A percentile compares a stretch with the other conserved stretches of the same genome.
phyloP scores from a whole-genome alignment of 2,113 vertebrate genomes.

The Myotis brandtii region DNA sequence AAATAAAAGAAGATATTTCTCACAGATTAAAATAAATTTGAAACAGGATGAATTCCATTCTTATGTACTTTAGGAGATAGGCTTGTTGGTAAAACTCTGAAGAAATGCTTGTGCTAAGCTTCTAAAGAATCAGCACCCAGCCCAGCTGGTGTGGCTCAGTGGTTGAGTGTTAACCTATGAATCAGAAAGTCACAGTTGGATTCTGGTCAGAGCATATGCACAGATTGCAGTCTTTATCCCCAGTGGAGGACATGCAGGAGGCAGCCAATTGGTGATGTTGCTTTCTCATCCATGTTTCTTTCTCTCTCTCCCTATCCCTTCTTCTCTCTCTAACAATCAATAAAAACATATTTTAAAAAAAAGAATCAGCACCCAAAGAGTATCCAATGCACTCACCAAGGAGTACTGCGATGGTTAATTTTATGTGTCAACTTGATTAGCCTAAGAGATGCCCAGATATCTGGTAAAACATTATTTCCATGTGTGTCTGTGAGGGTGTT shows the following conservation, averaged over 20 bases:
- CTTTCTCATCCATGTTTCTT: too few species aligned
- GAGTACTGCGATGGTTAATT: neutral
- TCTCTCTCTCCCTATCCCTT: too few species aligned
- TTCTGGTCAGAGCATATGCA: too few species aligned
- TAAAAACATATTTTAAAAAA: too few species aligned
- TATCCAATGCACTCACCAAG: neutral
- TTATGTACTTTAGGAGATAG: neutral
- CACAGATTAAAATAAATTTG: neutral
- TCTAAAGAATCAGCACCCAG: neutral
- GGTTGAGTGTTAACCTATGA: too few species aligned
- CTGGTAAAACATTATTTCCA: neutral
- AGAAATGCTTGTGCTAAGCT: neutral
- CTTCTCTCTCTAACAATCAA: too few species aligned
- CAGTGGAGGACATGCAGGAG: too few species aligned
- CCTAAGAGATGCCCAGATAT: neutral
- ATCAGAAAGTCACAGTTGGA: too few species aligned
- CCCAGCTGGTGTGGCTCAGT: too few species aligned
- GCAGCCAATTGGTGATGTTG: too few species aligned
- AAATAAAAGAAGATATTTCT: neutral
- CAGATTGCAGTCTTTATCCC: too few species aligned
- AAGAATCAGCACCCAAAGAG: neutral
- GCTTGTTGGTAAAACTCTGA: neutral
- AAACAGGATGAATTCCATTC: neutral
- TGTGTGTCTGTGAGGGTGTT: neutral
- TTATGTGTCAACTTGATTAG: neutral